These are phyloP conservation scores for Campylomormyrus numenius DNA, from an alignment of 2,113 vertebrate species.

Conservation along the genomic window DNA sequence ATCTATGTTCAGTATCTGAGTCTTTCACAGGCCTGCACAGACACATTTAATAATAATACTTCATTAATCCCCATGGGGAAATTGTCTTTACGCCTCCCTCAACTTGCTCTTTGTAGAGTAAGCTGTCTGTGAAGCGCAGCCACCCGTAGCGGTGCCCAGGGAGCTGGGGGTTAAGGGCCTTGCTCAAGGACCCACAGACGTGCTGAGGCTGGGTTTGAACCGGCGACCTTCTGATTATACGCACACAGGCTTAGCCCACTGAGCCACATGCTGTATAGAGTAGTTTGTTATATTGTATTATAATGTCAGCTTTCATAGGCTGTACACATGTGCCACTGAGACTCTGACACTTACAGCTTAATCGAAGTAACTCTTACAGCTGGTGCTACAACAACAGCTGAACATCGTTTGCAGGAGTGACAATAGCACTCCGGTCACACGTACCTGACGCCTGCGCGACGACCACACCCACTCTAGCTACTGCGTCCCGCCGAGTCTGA, in stretches of 20 bases:
- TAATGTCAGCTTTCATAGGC: background rate
- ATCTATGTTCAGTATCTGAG: background rate
- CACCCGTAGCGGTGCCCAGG: no score
- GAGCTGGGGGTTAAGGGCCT: no score
- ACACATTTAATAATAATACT: background rate
- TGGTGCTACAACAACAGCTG: background rate
- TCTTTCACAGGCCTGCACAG: background rate
- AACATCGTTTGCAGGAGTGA: background rate
- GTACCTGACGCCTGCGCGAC: constrained; percentile 36
- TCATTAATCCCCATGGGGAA: no score
- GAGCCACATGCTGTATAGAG: no score
- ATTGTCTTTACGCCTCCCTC: no score
- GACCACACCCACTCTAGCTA: constrained; percentile 42
- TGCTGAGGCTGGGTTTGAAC: no score
- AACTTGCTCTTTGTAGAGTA: no score
- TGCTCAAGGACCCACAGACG: no score
- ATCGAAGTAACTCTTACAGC: background rate
- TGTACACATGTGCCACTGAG: background rate
- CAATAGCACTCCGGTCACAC: background rate
- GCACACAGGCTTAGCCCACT: no score
- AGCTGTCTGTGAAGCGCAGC: no score
- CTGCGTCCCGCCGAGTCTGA: background rate
- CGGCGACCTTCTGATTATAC: no score
- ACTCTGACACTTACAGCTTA: background rate
- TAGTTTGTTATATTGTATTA: no score